Conservation (phyloP, 2,797 vertebrate species). For the Gastrophryne carolinensis region DNA sequence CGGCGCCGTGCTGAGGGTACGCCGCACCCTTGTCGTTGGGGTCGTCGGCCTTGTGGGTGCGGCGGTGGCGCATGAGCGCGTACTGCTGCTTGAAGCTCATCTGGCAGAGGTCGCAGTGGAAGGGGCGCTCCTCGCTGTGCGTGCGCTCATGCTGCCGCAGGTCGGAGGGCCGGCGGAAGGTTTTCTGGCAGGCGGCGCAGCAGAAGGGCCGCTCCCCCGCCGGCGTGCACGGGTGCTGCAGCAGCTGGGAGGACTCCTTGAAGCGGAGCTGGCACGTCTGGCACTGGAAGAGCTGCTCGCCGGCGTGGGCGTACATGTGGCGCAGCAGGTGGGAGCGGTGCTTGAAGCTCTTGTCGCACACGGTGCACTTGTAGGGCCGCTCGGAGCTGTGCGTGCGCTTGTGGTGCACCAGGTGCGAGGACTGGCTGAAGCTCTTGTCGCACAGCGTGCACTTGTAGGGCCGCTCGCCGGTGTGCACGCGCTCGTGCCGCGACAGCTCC, state of each 20-base stretch:
- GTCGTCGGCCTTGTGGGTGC: slow-evolving; percentile 88
- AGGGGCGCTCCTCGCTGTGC: slow-evolving; percentile 96
- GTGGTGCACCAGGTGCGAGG: slow-evolving; percentile 94
- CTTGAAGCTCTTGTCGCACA: slow-evolving; percentile 98
- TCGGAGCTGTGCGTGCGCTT: slow-evolving; percentile 95
- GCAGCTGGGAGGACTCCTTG: slow-evolving; percentile 92
- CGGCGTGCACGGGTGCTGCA: slow-evolving; percentile 96
- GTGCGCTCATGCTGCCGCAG: slow-evolving; percentile 95
- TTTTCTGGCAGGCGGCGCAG: slow-evolving; percentile 89
- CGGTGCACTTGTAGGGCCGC: slow-evolving; percentile 92
- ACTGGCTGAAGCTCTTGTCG: slow-evolving; percentile 98
- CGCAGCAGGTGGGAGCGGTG: slow-evolving; percentile 96
- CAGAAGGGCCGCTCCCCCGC: slow-evolving; percentile 91
- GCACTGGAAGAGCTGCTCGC: slow-evolving; percentile 95
- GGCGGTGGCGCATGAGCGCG: slow-evolving; percentile 88
- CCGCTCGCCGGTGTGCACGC: slow-evolving; percentile 94
- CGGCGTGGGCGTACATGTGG: slow-evolving; percentile 96
- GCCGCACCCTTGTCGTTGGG: slow-evolving; percentile 95
- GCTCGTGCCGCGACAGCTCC: slow-evolving; percentile 89
- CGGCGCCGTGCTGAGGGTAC: slow-evolving; percentile 96
- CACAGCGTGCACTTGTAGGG: slow-evolving; percentile 95
- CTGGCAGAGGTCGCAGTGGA: slow-evolving; percentile 96
- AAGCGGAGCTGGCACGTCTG: slow-evolving; percentile 94
- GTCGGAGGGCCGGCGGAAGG: slow-evolving; percentile 94
- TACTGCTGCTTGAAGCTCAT: slow-evolving; percentile 99